Evolutionary conservation across 2,888 invertebrate species (phyloP).

Genomic region (Epistrophe eligans): DNA sequence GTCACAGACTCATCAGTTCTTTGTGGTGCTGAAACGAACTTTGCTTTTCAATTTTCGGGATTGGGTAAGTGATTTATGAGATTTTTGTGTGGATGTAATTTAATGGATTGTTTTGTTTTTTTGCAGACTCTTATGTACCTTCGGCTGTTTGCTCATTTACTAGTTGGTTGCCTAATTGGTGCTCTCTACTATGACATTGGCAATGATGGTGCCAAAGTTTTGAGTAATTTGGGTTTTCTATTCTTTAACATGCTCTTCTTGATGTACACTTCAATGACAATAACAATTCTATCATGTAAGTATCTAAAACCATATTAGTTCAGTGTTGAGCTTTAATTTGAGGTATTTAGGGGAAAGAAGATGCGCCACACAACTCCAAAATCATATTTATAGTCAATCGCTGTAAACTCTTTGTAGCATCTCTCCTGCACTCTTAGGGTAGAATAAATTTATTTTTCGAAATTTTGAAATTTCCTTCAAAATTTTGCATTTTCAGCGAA

Average conservation of each 20-base stretch:
- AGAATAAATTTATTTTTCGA: too few relatives aligned
- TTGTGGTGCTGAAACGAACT: constrained; percentile 93
- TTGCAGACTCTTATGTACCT: constrained; percentile 96
- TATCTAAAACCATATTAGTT: too few relatives aligned
- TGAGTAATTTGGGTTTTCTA: constrained; percentile 97
- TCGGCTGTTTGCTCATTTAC: constrained; percentile 95
- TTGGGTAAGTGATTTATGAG: constrained; percentile 88
- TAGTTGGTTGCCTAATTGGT: constrained; percentile 97
- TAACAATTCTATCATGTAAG: constrained; percentile 98
- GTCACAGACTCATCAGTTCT: constrained; percentile 92
- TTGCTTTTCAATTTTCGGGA: constrained; percentile 93
- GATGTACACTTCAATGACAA: constrained; percentile 99
- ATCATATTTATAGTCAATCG: too few relatives aligned
- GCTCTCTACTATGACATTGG: constrained; percentile 98
- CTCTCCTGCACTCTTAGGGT: too few relatives aligned
- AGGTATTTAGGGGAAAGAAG: too few relatives aligned
- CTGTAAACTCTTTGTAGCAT: too few relatives aligned
- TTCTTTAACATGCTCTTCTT: constrained; percentile 99
- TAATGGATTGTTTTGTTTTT: constrained; percentile 6
- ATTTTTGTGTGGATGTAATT: constrained; percentile 20
- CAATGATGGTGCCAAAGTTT: constrained; percentile 97
- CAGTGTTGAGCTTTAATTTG: too few relatives aligned
- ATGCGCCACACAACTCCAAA: too few relatives aligned
- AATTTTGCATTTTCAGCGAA: too few relatives aligned
- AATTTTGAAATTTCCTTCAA: too few relatives aligned